Base-by-base conservation (phyloP, 2,888 invertebrate species). In the Agriotes lineatus region DNA sequence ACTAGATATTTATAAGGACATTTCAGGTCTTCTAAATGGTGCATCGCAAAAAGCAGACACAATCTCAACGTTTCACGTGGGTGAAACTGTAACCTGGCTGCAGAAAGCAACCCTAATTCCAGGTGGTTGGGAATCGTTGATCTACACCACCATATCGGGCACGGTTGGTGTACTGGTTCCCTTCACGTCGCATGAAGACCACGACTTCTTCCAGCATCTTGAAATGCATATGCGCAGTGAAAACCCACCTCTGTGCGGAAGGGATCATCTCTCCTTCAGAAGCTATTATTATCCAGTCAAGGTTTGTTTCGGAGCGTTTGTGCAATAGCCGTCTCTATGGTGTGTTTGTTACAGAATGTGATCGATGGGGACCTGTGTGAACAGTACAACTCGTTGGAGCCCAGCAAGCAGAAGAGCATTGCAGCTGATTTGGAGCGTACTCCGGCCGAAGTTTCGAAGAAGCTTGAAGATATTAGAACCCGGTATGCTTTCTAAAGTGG, bases 181-280 rank as follows among this genome's bases (percentile, higher is more conserved):
- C 0, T 97, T 98, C 80, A 96, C 96, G 0, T 96, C 96, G 14
- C 91, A 96, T 77, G 97, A 99, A 86, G 99, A 99, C 84, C 97
- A 97, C 78, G 99, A 99, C 82, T 99, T 99, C 84, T 99, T 99
- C 87, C 98, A 99, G 82, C 97, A 99, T 85, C 86, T 99, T 72
- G 99, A 99, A 85, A 99, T 99, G 99, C 98, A 99, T 83, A 96
- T 99, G 96, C 88, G 99, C 58, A 95, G 96, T 73, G 99, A 99
- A 84, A 94, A 97, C 85, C 90, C 97, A 0, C 98, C 99, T 0
- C 85, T 99, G 0, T 97, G 98, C 85, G 99, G 99, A 0, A 88
- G 99, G 16, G 99, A 99, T 85, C 99, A 99, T 84, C 87, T 99
- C 22, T 96, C 97, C 0, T 99, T 94, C 85, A 90, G 99, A 77